phyloP scores from a whole-genome alignment of 92 coral and sea anemone species.

The Phenganax stokvisi region DNA sequence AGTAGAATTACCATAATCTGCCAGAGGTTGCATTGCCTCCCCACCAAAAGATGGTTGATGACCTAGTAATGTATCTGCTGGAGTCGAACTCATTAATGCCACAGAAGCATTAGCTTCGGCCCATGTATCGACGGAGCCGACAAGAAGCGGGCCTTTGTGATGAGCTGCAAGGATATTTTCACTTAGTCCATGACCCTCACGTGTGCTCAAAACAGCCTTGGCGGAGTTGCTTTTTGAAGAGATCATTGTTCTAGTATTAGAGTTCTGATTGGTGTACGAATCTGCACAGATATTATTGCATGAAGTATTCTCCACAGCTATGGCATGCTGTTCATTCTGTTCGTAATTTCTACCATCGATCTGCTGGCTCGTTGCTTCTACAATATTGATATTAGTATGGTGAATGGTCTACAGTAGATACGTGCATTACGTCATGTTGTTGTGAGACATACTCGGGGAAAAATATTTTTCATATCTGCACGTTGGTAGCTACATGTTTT shows the following conservation, averaged over 20 bases:
- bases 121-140: conserved; percentile 32
- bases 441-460: no score
- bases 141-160: conserved; percentile 17
- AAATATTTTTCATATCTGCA: no score
- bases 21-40: not conserved
- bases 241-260: not conserved
- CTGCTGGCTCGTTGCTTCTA: not conserved
- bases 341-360: not conserved
- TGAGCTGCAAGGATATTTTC: conserved; percentile 29
- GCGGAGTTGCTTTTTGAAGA: conserved; percentile 7
- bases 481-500: no score
- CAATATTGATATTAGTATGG: not conserved
- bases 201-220: not conserved
- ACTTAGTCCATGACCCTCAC: not conserved
- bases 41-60: not conserved
- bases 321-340: not conserved
- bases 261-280: not conserved
- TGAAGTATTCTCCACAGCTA: not conserved
- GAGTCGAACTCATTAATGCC: conserved; percentile 30
- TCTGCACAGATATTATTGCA: not conserved
- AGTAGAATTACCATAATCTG: not conserved
- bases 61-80: conserved; percentile 1
- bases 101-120: conserved; percentile 4
- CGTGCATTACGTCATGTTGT: no score
- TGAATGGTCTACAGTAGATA: no score